Percentiles rank a stretch among this genome's conserved stretches.
Conservation (phyloP, 2,797 vertebrate genomes). For the Lacerta bilineata region DNA sequence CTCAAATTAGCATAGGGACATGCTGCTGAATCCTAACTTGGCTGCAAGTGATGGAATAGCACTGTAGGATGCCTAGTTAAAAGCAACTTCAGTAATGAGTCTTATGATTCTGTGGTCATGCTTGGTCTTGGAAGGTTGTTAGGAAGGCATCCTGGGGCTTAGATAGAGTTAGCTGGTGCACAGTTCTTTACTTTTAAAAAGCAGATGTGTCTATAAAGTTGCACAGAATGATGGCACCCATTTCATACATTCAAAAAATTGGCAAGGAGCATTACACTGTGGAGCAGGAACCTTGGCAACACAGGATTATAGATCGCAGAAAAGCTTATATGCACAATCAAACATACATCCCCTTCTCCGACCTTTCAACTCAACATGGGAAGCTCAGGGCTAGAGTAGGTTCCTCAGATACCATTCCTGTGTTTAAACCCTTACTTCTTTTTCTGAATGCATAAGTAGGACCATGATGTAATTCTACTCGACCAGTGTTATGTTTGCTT, state of each 20-base stretch:
- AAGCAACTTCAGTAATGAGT: slow-evolving; percentile 8
- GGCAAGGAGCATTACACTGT: too few species aligned
- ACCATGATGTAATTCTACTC: background rate
- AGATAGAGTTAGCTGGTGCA: background rate
- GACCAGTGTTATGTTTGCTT: background rate
- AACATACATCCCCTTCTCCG: background rate
- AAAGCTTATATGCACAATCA: background rate
- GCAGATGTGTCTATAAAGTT: background rate
- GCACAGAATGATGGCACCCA: too few species aligned
- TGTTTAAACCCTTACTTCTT: background rate
- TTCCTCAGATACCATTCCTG: background rate
- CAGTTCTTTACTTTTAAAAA: slow-evolving; percentile 16
- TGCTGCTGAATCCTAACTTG: slow-evolving; percentile 25
- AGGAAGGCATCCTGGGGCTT: background rate
- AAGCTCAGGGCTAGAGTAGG: too few species aligned
- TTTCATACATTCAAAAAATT: too few species aligned
- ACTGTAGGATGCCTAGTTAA: slow-evolving; percentile 7
- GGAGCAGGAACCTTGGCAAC: background rate
- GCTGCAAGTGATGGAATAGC: slow-evolving; percentile 3
- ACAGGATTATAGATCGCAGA: background rate
- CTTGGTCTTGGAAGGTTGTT: background rate
- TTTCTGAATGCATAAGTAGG: background rate
- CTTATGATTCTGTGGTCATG: slow-evolving; percentile 10
- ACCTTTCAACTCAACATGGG: background rate
- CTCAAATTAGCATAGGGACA: background rate